These are phyloP conservation scores for Harpalus rubripes DNA, from an alignment of 2,888 invertebrate species.

Conservation along the genomic window DNA sequence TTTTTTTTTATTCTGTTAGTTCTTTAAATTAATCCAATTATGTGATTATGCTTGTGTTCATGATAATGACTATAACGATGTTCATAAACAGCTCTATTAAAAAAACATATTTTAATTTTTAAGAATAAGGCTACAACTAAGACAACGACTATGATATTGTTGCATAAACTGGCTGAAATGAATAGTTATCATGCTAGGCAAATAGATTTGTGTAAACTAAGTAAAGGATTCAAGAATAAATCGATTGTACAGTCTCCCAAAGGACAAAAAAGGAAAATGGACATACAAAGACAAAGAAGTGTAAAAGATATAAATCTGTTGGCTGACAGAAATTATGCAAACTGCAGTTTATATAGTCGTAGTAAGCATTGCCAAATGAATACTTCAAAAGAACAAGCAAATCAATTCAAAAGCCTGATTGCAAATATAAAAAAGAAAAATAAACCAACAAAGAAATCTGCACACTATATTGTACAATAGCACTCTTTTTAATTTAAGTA, in stretches of 20 bases:
- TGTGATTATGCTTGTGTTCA: too few species aligned
- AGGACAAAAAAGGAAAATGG: neutral
- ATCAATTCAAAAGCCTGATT: neutral
- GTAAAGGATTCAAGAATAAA: too few species aligned
- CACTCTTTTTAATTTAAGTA: neutral
- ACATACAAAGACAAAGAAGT: neutral
- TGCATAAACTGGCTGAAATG: too few species aligned
- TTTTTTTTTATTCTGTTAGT: too few species aligned
- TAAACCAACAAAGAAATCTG: neutral
- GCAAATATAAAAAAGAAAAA: neutral
- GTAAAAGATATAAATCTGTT: neutral
- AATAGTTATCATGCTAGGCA: too few species aligned
- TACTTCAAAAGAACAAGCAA: constrained; percentile 2
- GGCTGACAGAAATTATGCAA: neutral
- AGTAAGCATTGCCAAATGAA: neutral
- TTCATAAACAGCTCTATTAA: too few species aligned
- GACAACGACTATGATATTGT: too few species aligned
- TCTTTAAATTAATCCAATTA: too few species aligned
- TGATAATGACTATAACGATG: too few species aligned
- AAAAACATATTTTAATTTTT: too few species aligned
- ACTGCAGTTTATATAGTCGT: neutral
- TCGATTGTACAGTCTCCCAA: neutral
- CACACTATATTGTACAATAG: neutral
- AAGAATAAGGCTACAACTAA: too few species aligned
- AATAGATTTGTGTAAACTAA: too few species aligned